Base-by-base conservation (phyloP, 1,140 invertebrate species). In the Cotesia typhae region DNA sequence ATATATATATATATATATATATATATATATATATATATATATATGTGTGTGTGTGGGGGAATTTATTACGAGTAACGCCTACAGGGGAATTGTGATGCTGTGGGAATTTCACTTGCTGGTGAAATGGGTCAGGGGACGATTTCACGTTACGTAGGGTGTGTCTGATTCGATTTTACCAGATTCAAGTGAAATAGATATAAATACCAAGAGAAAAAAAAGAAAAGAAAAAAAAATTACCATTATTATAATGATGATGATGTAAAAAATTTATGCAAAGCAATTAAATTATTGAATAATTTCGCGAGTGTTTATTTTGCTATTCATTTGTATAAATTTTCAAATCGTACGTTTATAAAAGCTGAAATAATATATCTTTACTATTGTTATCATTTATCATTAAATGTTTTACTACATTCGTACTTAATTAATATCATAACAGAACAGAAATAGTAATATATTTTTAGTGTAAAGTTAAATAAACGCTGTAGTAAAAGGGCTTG, bases 51-150 rank as follows among this genome's bases (percentile, higher is more conserved):
- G 38, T 47, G 41, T 71, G 71, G 68, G 67, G 70, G 70, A 71
- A 72, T 75, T 75, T 75, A 75, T 72, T 70, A 75, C 63, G 70
- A 72, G 67, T 59, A 68, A 72, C 52, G 66, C 59, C 65, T 55
- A 41, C 51, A 38, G 70, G 64, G 52, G 64, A 70, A 67, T 72
- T 51, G 67, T 47, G 6, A 65, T 52, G 51, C 66, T 69, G 64
- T 59, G 70, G 74, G 71, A 75, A 69, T 72, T 47, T 71, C 53
- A 6, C 52, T 17, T 75, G 28, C 28, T 28, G 63, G 55, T 55
- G 73, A 78, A 81, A 81, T 80, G 78, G 79, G 79, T 81, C 80
- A 79, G 78, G 76, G 75, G 70, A 47, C 53, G 72, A 64, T 70
- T 60, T 67, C 28, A 14, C 38, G 12, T 38, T 12, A 53, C 20